A percentile compares a stretch with the other conserved stretches of the same genome.
These are phyloP conservation scores for Amiota mariae DNA, from an alignment of 2,888 invertebrate genomes.

Conservation along the genomic window DNA sequence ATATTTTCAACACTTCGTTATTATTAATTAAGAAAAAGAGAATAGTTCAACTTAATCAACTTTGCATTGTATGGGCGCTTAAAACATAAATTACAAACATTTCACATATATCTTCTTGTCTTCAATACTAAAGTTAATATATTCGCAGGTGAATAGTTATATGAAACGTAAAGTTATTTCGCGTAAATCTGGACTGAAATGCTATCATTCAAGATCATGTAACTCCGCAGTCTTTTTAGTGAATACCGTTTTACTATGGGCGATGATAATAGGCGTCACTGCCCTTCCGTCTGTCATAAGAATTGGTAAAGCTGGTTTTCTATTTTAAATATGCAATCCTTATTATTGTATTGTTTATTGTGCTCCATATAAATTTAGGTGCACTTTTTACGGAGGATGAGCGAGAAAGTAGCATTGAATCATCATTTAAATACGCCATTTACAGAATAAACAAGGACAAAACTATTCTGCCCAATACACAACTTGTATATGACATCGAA, in stretches of 20 bases:
- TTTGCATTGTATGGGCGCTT: no score
- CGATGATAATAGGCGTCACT: conserved; percentile 67
- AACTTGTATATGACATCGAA: conserved; percentile 90
- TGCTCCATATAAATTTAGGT: conserved; percentile 75
- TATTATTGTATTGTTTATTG: background rate
- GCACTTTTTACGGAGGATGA: conserved; percentile 94
- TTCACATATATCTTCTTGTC: no score
- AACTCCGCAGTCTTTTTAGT: background rate
- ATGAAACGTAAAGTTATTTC: no score
- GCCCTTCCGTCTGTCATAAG: conserved; percentile 80
- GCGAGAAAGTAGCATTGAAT: conserved; percentile 87
- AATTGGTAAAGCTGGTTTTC: conserved; percentile 75
- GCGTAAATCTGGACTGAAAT: background rate
- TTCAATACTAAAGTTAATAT: no score
- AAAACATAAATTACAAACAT: no score
- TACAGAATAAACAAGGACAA: conserved; percentile 94
- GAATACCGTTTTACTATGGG: conserved; percentile 30
- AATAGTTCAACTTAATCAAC: no score
- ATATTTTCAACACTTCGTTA: no score
- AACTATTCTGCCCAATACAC: conserved; percentile 86
- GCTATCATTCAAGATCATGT: background rate
- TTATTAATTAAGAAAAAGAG: no score
- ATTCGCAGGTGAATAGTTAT: no score
- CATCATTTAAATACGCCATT: conserved; percentile 95
- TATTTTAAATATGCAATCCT: background rate